Conservation (phyloP, 2,113 vertebrate genomes). For the Acrocephalus arundinaceus region DNA sequence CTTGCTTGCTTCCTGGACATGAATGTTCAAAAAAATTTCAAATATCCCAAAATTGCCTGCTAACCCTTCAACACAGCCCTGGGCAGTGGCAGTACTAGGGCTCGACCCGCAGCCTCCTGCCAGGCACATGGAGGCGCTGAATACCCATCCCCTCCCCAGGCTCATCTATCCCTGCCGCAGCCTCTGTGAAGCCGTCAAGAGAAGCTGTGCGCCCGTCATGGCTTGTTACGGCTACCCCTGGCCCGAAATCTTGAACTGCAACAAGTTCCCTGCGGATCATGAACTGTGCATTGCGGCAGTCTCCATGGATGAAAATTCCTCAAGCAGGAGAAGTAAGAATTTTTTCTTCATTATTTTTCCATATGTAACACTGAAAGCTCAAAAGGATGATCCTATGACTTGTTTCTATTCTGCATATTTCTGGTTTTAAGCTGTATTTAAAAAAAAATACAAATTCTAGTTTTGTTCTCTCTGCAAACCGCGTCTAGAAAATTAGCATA, state of each 20-base stretch:
- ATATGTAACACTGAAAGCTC: background rate
- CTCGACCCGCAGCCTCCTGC: background rate
- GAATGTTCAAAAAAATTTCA: background rate
- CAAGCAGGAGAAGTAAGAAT: constrained; percentile 68
- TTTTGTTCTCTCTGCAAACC: background rate
- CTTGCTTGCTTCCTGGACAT: background rate
- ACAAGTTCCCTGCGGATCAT: constrained; percentile 81
- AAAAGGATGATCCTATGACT: background rate
- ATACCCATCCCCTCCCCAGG: constrained; percentile 43
- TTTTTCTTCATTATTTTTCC: background rate
- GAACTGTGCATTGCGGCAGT: constrained; percentile 82
- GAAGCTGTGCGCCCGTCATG: constrained; percentile 84
- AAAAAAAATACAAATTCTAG: background rate
- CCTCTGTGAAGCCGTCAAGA: constrained; percentile 79
- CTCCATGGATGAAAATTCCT: constrained; percentile 45
- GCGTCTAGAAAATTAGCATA: background rate
- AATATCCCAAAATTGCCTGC: background rate
- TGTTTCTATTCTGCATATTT: background rate
- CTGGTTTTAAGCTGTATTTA: background rate
- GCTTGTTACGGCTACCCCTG: constrained; percentile 83
- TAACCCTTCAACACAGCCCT: background rate
- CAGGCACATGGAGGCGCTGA: background rate
- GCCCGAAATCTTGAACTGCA: constrained; percentile 82
- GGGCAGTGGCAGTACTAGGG: background rate
- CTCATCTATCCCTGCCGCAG: constrained; percentile 82